Evolutionary conservation across 2,113 vertebrate genomes (phyloP).

Genomic region (Crotophaga sulcirostris): DNA sequence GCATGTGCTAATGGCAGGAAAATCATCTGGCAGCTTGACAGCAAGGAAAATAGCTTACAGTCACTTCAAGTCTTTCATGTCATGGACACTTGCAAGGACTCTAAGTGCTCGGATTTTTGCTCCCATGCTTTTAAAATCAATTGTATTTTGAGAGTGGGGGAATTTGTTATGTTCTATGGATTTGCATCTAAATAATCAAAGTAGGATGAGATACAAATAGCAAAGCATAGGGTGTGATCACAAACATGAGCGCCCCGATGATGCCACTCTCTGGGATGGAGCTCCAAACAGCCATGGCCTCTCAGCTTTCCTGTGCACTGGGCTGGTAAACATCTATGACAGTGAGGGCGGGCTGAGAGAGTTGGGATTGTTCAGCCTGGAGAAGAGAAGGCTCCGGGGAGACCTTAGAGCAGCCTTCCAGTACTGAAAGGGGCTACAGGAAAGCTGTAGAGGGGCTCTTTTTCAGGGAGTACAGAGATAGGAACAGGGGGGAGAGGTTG

Average conservation of each 20-base stretch:
- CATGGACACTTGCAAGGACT: slow-evolving; percentile 57
- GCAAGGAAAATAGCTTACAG: slow-evolving; percentile 69
- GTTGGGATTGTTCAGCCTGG: no score
- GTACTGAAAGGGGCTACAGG: no score
- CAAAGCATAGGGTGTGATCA: not conserved
- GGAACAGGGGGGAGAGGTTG: no score
- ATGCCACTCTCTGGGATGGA: not conserved
- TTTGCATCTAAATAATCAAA: slow-evolving; percentile 76
- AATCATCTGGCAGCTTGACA: slow-evolving; percentile 60
- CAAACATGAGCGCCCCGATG: not conserved
- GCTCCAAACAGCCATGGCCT: not conserved
- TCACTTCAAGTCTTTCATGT: slow-evolving; percentile 66
- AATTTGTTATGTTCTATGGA: slow-evolving; percentile 41
- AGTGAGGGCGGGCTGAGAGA: no score
- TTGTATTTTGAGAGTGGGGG: slow-evolving; percentile 53
- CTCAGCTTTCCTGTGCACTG: accelerated
- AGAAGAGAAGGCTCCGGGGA: no score
- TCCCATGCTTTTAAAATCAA: slow-evolving; percentile 69
- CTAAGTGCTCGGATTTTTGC: slow-evolving; percentile 46
- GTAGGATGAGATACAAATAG: slow-evolving; percentile 9
- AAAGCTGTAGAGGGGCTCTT: no score
- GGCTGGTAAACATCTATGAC: not conserved
- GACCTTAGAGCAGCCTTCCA: no score
- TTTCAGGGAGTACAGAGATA: no score
- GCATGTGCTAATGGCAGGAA: slow-evolving; percentile 63